Base-by-base conservation (phyloP, 2,113 vertebrate genomes). In the Lepus americanus region DNA sequence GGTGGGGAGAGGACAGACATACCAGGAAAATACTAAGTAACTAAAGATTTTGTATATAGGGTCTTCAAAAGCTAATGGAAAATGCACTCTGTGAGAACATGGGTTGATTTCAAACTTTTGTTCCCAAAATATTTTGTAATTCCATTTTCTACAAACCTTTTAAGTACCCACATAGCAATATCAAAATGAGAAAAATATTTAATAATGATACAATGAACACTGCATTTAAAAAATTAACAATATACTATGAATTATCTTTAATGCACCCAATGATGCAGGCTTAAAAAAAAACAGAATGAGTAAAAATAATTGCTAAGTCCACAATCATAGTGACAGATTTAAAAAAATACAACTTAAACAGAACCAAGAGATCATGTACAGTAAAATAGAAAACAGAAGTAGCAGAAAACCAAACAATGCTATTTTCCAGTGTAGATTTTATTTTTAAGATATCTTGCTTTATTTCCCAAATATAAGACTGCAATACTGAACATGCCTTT, bases 251-350 rank as follows among this genome's bases (percentile, higher is more conserved):
- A 84, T 13, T 72, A 44, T 72, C n/a, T 53, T 73, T 79, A 51
- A 79, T 64, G 20, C 73, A 90, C 39, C 10, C 27, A 79, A 29
- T 64, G 66, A 79, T 73, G 11, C 53, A 86, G 29, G 16, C 66
- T 86, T 86, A 55, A 86, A 90, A 94, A 64, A 55, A 55, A 90
- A 55, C 3, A 79, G 73, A 90, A 85, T 39, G 39, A 85, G 6
- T 27, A 61, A 61, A 27, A 72, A 53, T 73, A 80, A 80, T 0
- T 72, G 74, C 39, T 67, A 44, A 44, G 44, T 44, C 44, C 44
- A 44, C 44, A 44, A 44, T 44, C 44, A 44, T 7, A 44, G 44
- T 31, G 27, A 36, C 31, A 79, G 22, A 22, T 55, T 44, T 69
- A 66, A 55, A 31, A 73, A 93, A 4, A 76, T 76, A 74, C 49